phyloP scores from a whole-genome alignment of 2,888 invertebrate species.

The Blera fallax region DNA sequence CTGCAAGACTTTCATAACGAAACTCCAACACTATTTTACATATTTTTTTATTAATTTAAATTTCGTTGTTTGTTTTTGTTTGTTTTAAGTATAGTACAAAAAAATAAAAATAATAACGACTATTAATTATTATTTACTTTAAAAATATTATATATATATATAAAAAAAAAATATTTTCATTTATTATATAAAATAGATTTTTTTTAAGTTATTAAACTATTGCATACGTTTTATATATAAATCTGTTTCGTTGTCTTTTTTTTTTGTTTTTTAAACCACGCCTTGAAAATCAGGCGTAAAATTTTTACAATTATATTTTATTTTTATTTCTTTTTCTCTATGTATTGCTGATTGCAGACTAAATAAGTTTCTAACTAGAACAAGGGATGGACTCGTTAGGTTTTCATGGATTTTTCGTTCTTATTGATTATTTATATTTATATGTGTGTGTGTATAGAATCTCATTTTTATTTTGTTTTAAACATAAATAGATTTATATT shows the following conservation, averaged over 20 bases:
- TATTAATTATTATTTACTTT: slow-evolving; percentile 63
- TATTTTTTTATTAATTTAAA: slow-evolving; percentile 51
- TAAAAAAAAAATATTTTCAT: slow-evolving; percentile 36
- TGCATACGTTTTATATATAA: slow-evolving; percentile 30
- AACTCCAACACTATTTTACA: slow-evolving; percentile 32
- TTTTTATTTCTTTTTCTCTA: slow-evolving; percentile 72
- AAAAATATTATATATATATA: slow-evolving; percentile 57
- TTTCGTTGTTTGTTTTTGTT: slow-evolving; percentile 44
- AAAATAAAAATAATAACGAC: slow-evolving; percentile 69
- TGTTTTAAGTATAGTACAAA: slow-evolving; percentile 64
- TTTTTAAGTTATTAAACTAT: slow-evolving; percentile 59
- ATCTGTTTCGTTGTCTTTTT: slow-evolving; percentile 42
- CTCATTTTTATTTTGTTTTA: slow-evolving; percentile 12
- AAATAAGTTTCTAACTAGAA: slow-evolving; percentile 57
- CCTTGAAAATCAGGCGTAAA: slow-evolving; percentile 77
- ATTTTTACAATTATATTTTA: slow-evolving; percentile 77
- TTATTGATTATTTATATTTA: slow-evolving; percentile 10
- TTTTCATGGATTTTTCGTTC: slow-evolving; percentile 5
- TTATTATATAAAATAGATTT: slow-evolving; percentile 43
- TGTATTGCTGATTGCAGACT: slow-evolving; percentile 60
- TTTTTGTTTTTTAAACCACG: slow-evolving; percentile 75
- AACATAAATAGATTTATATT: slow-evolving; percentile 46
- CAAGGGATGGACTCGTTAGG: slow-evolving; percentile 29
- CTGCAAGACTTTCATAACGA: background rate
- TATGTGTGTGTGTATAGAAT: slow-evolving; percentile 3